Conservation (phyloP, 2,888 invertebrate species). For the Sminthurinus aureus region DNA sequence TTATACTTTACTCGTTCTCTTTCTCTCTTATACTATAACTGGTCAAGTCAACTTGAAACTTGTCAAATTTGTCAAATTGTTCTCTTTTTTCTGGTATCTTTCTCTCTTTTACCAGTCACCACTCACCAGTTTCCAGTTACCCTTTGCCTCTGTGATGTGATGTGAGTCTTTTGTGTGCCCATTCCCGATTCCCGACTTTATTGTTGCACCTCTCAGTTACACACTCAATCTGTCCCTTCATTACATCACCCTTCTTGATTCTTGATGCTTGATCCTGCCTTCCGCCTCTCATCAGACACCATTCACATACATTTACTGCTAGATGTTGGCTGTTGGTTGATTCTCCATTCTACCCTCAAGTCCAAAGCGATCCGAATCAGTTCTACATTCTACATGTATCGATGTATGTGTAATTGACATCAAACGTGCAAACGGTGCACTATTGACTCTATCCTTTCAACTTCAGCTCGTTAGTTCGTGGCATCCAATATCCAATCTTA, state of each 20-base stretch:
- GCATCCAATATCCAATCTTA: no score
- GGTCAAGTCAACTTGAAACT: slow-evolving; percentile 35
- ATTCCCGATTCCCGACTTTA: not conserved
- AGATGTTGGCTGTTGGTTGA: not conserved
- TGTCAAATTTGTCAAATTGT: slow-evolving; percentile 36
- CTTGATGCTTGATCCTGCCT: not conserved
- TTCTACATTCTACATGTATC: no score
- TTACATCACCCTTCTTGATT: not conserved
- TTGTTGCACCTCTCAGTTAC: not conserved
- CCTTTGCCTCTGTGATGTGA: not conserved
- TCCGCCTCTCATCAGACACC: not conserved
- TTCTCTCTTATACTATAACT: not conserved
- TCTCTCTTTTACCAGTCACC: slow-evolving; percentile 22
- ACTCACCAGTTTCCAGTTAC: slow-evolving; percentile 17
- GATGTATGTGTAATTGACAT: no score
- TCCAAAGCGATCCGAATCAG: no score
- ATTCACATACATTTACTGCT: not conserved
- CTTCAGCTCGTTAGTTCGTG: no score
- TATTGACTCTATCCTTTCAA: no score
- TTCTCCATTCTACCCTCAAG: not conserved
- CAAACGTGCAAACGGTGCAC: no score
- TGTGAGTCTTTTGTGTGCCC: not conserved
- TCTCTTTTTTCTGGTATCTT: not conserved
- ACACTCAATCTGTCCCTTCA: slow-evolving; percentile 11
- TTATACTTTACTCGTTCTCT: no score